Conservation (phyloP, 1,140 invertebrate species). For the Drosophila parvula region DNA sequence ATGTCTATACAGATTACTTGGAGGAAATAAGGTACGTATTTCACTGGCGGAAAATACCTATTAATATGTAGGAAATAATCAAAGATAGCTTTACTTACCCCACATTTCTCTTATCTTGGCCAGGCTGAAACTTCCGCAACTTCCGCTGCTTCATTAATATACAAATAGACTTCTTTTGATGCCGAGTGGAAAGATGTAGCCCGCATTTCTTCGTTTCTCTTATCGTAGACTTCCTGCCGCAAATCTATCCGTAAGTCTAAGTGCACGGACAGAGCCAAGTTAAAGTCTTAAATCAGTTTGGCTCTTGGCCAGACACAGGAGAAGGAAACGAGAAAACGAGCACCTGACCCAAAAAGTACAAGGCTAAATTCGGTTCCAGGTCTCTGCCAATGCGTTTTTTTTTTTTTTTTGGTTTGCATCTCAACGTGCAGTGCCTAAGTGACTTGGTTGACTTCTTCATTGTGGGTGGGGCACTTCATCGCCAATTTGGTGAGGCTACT, state of each 20-base stretch:
- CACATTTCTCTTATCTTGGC: conserved; percentile 9
- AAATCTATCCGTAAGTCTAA: conserved; percentile 58
- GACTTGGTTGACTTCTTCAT: conserved; percentile 78
- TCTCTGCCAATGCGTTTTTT: conserved; percentile 29
- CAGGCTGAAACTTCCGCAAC: conserved; percentile 14
- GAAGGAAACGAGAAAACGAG: conserved; percentile 7
- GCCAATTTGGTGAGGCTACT: conserved; percentile 20
- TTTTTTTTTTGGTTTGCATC: too few species aligned
- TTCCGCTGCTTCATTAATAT: conserved; percentile 25
- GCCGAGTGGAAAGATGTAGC: conserved; percentile 3
- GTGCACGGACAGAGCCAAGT: conserved; percentile 42
- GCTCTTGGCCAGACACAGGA: conserved; percentile 54
- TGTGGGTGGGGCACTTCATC: conserved; percentile 45
- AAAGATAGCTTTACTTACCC: background rate
- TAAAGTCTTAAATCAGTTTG: conserved; percentile 70
- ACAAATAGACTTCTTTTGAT: conserved; percentile 34
- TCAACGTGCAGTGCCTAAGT: conserved; percentile 52
- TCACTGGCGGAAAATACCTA: background rate
- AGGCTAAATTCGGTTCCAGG: conserved; percentile 24
- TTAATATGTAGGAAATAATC: conserved; percentile 13
- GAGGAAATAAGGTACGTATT: background rate
- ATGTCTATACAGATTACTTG: background rate
- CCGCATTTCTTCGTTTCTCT: conserved; percentile 13
- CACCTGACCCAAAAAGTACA: conserved; percentile 14
- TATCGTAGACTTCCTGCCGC: conserved; percentile 71